Evolutionary conservation across 2,113 vertebrate species (phyloP).

Genomic region (Engystomops pustulosus): DNA sequence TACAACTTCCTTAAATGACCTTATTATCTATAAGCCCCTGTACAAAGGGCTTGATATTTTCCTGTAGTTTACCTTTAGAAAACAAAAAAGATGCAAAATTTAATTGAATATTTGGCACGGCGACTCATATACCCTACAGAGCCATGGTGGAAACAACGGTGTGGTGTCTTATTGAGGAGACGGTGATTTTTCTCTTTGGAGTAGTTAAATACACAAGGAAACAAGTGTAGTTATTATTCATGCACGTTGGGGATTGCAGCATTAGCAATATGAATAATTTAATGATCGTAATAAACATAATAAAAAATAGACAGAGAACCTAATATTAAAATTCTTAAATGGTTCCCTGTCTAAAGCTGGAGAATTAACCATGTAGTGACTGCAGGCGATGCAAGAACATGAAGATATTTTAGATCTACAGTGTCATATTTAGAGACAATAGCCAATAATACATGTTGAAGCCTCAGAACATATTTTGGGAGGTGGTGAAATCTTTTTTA

Average conservation of each 20-base stretch:
- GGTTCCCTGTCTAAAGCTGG: not conserved
- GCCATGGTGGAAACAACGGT: not conserved
- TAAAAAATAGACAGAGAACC: slow-evolving; percentile 3
- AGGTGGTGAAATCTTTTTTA: too few species aligned
- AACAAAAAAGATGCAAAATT: slow-evolving; percentile 3
- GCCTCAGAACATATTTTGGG: too few species aligned
- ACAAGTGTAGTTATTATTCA: slow-evolving; percentile 1
- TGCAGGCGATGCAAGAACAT: not conserved
- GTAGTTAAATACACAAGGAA: slow-evolving; percentile 22
- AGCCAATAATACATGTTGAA: too few species aligned
- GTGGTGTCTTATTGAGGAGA: not conserved
- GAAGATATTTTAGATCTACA: not conserved
- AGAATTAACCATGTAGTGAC: not conserved
- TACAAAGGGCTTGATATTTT: too few species aligned
- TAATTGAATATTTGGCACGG: not conserved
- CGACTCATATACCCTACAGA: not conserved
- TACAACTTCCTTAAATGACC: too few species aligned
- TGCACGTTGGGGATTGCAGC: not conserved
- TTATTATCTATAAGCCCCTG: too few species aligned
- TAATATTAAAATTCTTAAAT: not conserved
- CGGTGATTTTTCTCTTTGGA: not conserved
- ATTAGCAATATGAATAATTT: slow-evolving; percentile 40
- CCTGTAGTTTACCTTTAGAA: not conserved
- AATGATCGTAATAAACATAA: slow-evolving; percentile 15
- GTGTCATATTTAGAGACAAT: too few species aligned